Conservation (phyloP, 2,113 vertebrate genomes). For the Columba livia region DNA sequence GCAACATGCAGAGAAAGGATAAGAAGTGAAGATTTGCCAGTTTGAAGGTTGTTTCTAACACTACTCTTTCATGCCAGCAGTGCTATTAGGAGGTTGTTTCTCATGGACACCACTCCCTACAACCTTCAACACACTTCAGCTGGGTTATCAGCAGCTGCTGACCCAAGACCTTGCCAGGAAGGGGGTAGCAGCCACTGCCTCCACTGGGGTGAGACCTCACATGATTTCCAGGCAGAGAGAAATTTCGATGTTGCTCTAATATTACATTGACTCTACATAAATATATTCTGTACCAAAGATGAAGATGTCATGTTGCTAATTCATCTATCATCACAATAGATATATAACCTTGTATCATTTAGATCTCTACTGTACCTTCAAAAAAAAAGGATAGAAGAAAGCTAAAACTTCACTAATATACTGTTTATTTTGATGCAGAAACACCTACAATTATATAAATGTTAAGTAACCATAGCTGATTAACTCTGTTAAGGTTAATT, state of each 20-base stretch:
- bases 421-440: constrained; percentile 35
- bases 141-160: neutral
- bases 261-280: neutral
- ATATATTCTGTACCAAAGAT: neutral
- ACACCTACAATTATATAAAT: neutral
- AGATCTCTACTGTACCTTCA: neutral
- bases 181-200: neutral
- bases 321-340: neutral
- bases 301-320: neutral
- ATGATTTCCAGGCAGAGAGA: neutral
- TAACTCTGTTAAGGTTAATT: constrained; percentile 55
- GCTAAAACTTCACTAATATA: neutral
- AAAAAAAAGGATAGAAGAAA: neutral
- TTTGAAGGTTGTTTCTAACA: neutral
- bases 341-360: neutral
- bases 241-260: neutral
- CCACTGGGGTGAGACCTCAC: neutral
- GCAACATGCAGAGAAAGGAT: neutral
- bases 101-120: neutral
- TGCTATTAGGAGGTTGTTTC: neutral
- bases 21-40: neutral
- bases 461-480: constrained; percentile 5
- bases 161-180: neutral
- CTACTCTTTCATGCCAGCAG: neutral
- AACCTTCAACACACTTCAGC: neutral